Evolutionary conservation across 2,888 invertebrate genomes (phyloP), one percentile per base, ranked within the genome.

Genomic region (Aquatica leii): DNA sequence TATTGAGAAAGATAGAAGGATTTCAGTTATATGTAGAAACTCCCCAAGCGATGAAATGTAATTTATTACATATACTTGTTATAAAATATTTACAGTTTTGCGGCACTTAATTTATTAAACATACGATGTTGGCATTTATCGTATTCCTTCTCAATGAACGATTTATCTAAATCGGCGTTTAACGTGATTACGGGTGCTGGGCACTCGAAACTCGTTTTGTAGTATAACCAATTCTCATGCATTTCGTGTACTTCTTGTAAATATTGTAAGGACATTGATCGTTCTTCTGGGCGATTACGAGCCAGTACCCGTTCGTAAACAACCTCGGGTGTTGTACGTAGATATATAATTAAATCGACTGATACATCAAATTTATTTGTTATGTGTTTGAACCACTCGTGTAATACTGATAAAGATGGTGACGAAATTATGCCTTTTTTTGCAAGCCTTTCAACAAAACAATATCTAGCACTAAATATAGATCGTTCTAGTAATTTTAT

Each of bases 11-110:
- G 82, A 82, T 37, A 84, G 95, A 74, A 82, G 96, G 71, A 88
- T 96, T 74, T 95, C 95, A 6, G 85, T 95, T 14, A 94, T 95
- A 73, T 91, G 88, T 78, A 84, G 95, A 77, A 90, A 91, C 80
- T 18, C 18, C 4, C 46, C 46, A 11, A 24, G 2, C 4, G 24
- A 24, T 6, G 8, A 72, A 71, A 70, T 53, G 68, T 46, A 65
- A 65, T n/a, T n/a, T n/a, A n/a, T n/a, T n/a, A n/a, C n/a, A n/a
- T n/a, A n/a, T n/a, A n/a, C n/a, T n/a, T n/a, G n/a, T n/a, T n/a
- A n/a, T n/a, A n/a, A n/a, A n/a, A n/a, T n/a, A n/a, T n/a, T n/a
- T n/a, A n/a, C n/a, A n/a, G n/a, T n/a, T n/a, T n/a, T n/a, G n/a
- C n/a, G n/a, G n/a, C n/a, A n/a, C n/a, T n/a, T n/a, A n/a, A n/a